phyloP scores from a whole-genome alignment of 1,140 invertebrate species.

The Meloidogyne exigua region DNA sequence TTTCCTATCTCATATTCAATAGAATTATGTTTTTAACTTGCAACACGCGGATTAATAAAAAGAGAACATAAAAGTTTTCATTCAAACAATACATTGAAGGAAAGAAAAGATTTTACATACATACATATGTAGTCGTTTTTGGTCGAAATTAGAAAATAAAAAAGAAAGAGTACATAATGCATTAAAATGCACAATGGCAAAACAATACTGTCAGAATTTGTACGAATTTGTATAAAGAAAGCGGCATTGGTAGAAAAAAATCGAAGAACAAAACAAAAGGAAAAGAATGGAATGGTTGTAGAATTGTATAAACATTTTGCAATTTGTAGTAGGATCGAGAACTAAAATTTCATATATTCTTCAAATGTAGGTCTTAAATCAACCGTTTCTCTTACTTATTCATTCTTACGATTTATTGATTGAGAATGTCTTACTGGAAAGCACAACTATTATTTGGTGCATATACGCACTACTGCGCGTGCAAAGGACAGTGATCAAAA shows the following conservation, averaged over 20 bases:
- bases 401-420: neutral
- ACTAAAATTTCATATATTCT: neutral
- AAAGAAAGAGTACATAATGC: neutral
- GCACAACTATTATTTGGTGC: neutral
- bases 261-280: neutral
- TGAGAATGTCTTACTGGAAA: neutral
- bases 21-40: conserved; percentile 4
- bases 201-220: neutral
- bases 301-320: too few relatives aligned
- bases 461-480: neutral
- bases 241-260: neutral
- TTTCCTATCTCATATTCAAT: neutral
- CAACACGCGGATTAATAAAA: neutral
- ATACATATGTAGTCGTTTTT: too few relatives aligned
- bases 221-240: neutral
- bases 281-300: neutral
- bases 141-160: neutral
- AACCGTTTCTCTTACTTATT: neutral
- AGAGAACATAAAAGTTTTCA: neutral
- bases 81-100: neutral
- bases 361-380: neutral
- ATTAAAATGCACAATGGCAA: neutral
- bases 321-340: neutral
- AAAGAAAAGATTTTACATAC: too few relatives aligned
- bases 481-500: conserved; percentile 6